Evolutionary conservation across 2,888 invertebrate genomes (phyloP).

Genomic region (Himalopsyche japonica): DNA sequence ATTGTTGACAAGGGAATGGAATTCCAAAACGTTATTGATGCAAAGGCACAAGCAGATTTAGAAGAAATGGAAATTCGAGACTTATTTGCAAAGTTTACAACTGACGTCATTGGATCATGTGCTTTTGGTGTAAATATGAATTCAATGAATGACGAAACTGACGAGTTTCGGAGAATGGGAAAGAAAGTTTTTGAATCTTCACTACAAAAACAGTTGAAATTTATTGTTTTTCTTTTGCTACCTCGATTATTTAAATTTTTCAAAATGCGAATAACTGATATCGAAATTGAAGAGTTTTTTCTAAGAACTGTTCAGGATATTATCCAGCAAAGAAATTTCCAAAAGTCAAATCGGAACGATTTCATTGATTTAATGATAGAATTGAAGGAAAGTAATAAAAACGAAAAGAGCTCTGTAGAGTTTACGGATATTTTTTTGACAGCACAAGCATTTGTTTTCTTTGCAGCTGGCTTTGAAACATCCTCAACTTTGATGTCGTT

Average conservation of each 20-base stretch:
- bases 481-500: conserved; percentile 51
- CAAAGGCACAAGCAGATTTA: not conserved
- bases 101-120: conserved; percentile 43
- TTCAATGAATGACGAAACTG: conserved; percentile 22
- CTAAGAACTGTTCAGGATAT: conserved; percentile 34
- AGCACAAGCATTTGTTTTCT: conserved; percentile 53
- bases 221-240: not conserved
- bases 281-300: conserved; percentile 26
- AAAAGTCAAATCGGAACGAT: conserved; percentile 16
- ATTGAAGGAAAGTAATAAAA: conserved; percentile 15
- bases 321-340: conserved; percentile 23
- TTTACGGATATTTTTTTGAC: conserved; percentile 47
- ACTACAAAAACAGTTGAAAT: conserved; percentile 11
- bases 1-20: conserved; percentile 45
- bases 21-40: conserved; percentile 43
- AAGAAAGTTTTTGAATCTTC: conserved; percentile 17
- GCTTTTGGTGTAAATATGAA: conserved; percentile 42
- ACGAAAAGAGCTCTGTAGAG: conserved; percentile 40
- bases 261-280: conserved; percentile 41
- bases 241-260: conserved; percentile 16
- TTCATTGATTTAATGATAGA: conserved; percentile 34
- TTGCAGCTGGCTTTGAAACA: conserved; percentile 54
- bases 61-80: conserved; percentile 19
- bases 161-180: conserved; percentile 24
- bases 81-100: conserved; percentile 26